These are phyloP conservation scores for Morpho deidamia DNA, from an alignment of 2,888 invertebrate genomes.

Conservation along the genomic window DNA sequence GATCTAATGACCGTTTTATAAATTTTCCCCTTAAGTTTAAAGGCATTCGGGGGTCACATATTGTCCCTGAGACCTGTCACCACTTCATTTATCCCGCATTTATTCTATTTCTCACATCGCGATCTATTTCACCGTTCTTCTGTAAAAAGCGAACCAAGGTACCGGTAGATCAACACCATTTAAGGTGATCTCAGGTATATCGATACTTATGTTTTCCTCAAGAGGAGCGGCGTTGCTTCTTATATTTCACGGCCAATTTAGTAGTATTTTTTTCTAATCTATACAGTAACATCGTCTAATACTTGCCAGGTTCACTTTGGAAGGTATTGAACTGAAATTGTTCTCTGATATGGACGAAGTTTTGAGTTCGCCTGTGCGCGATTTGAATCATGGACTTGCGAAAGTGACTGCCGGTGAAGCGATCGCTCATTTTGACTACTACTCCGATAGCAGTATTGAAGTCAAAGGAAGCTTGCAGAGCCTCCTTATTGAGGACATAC, in stretches of 20 bases:
- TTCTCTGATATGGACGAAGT: conserved; percentile 87
- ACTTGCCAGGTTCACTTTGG: conserved; percentile 76
- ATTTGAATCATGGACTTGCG: conserved; percentile 84
- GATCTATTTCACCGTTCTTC: too few species aligned
- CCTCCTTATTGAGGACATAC: conserved; percentile 83
- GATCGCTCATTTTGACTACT: conserved; percentile 79
- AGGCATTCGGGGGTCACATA: too few species aligned
- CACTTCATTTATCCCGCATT: too few species aligned
- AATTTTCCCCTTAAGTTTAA: too few species aligned
- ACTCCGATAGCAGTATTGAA: conserved; percentile 83
- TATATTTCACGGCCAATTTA: background rate
- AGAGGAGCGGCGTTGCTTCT: background rate
- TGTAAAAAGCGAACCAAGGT: too few species aligned
- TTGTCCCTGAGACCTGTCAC: too few species aligned
- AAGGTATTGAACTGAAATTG: conserved; percentile 83
- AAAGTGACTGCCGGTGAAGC: conserved; percentile 84
- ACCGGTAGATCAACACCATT: too few species aligned
- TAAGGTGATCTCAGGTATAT: too few species aligned
- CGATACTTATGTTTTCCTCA: background rate
- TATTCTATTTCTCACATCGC: too few species aligned
- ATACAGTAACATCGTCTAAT: background rate
- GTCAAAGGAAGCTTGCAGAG: conserved; percentile 84
- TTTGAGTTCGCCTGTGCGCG: conserved; percentile 85
- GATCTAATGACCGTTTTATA: too few species aligned
- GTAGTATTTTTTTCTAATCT: background rate